phyloP scores from a whole-genome alignment of 2,888 invertebrate genomes.

The Metalampra italica region DNA sequence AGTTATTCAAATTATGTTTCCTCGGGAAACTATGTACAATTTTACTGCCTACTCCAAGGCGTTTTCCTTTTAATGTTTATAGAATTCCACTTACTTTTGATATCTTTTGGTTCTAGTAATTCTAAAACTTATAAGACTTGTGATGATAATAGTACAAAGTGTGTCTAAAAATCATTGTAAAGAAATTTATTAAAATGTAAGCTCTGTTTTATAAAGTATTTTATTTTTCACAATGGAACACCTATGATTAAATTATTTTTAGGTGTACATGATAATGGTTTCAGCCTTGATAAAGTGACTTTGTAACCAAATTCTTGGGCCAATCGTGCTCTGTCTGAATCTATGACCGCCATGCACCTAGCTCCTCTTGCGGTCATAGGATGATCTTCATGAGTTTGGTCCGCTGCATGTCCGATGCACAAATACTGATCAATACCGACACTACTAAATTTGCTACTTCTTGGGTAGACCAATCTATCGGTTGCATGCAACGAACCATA shows the following conservation, averaged over 20 bases:
- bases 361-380: constrained; percentile 86
- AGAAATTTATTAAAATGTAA: constrained; percentile 24
- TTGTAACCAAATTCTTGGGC: constrained; percentile 87
- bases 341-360: constrained; percentile 92
- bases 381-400: constrained; percentile 91
- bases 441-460: constrained; percentile 81
- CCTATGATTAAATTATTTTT: constrained; percentile 94
- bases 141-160: constrained; percentile 19
- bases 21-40: not conserved
- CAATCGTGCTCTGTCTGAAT: constrained; percentile 88
- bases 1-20: constrained; percentile 4
- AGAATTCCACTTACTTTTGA: too few species aligned
- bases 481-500: constrained; percentile 93
- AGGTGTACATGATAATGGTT: constrained; percentile 91
- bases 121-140: constrained; percentile 4
- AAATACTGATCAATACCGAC: constrained; percentile 82
- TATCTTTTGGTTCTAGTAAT: not conserved
- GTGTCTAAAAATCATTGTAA: constrained; percentile 23
- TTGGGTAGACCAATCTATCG: constrained; percentile 88
- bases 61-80: not conserved
- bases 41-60: not conserved
- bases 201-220: constrained; percentile 18
- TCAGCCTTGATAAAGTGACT: constrained; percentile 86
- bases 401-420: constrained; percentile 92
- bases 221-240: constrained; percentile 38